These are phyloP conservation scores for Zaprionus ornatus DNA, from an alignment of 1,140 invertebrate genomes.

Conservation along the genomic window DNA sequence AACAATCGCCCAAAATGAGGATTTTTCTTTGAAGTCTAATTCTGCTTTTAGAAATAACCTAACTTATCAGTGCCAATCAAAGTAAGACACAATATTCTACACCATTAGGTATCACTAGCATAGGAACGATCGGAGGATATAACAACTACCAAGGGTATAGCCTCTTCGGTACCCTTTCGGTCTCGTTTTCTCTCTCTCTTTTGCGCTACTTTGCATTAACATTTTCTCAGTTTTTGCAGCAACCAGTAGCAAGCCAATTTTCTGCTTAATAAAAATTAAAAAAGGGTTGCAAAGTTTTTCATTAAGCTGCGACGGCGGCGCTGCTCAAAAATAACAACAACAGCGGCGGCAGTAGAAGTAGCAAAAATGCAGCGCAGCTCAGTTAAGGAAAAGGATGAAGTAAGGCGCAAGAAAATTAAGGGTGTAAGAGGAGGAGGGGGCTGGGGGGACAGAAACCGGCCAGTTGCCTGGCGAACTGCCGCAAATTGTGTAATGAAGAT, in stretches of 20 bases:
- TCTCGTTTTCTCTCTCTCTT: slow-evolving; percentile 46
- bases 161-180: not conserved
- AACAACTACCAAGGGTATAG: too few relatives aligned
- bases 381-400: slow-evolving; percentile 16
- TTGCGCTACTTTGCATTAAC: slow-evolving; percentile 52
- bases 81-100: too few relatives aligned
- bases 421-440: too few relatives aligned
- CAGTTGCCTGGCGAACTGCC: slow-evolving; percentile 38
- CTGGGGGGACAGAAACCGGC: not conserved
- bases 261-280: slow-evolving; percentile 82
- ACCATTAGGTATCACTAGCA: too few relatives aligned
- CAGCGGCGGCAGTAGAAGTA: slow-evolving; percentile 35
- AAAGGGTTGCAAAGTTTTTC: slow-evolving; percentile 78
- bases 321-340: slow-evolving; percentile 15
- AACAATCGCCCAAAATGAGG: too few relatives aligned
- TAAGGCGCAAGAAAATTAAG: not conserved
- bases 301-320: slow-evolving; percentile 63
- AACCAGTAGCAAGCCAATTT: slow-evolving; percentile 62
- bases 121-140: too few relatives aligned
- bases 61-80: too few relatives aligned
- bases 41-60: too few relatives aligned
- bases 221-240: slow-evolving; percentile 34
- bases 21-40: too few relatives aligned
- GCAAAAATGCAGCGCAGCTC: slow-evolving; percentile 27
- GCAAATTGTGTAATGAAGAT: slow-evolving; percentile 80